Evolutionary conservation across 2,888 invertebrate genomes (phyloP), one percentile per base, ranked within the genome.

Genomic region (Cetonia aurata): DNA sequence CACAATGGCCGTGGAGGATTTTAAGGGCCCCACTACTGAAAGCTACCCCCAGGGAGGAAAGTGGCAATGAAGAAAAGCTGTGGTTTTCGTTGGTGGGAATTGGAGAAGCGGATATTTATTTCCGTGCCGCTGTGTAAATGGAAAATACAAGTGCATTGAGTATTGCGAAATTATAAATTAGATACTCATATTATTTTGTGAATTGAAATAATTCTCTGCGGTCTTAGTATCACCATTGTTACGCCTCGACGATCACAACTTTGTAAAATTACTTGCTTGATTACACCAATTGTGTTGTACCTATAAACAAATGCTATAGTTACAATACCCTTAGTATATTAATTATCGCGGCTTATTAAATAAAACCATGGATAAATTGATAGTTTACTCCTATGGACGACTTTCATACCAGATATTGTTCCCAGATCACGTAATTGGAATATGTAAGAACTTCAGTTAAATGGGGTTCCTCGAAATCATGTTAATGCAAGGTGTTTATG

Each of bases 1-100:
- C 77, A 76, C 78, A 77, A 79, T 78, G 76, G 74, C 76, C 75
- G 74, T 69, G 72, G 77, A 78, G 77, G 75, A 77, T 78, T 78
- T 80, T 79, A 79, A 78, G 78, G 75, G 75, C 4, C 73, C 72
- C 71, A 25, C 48, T 48, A 62, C 48, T 62, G 62, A 48, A 62
- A 62, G 62, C 48, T 48, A 48, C 48, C 62, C 62, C 62, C 3
- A 10, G 62, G 62, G 62, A 62, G 31, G 48, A 15, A 48, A 48
- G 42, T 42, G 48, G 48, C 62, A 48, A 62, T 48, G 62, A 62
- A 62, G 62, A 62, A 62, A 62, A 62, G 48, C 44, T 62, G 48
- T 62, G 62, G 62, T 62, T 62, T 62, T 46, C 62, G 48, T 62
- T 59, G 19, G 25, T 8, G 62, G 19, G 33, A 62, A 48, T 48